A percentile compares a stretch with the other conserved stretches of the same genome.
Conservation (phyloP, 2,888 invertebrate genomes). For the Imbricaverruca yamaguchii region DNA sequence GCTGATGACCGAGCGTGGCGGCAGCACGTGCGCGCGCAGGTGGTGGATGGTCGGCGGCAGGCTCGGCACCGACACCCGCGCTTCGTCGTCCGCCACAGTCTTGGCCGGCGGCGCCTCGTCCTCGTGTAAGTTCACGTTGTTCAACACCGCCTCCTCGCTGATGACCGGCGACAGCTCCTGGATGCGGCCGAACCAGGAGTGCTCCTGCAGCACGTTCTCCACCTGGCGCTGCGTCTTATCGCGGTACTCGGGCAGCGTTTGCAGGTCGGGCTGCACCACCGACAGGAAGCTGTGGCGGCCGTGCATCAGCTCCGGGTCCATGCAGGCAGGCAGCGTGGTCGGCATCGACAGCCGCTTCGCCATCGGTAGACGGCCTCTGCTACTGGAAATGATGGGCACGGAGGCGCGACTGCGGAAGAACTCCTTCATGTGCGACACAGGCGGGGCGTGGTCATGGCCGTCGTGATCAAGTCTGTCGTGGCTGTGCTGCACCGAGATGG, state of each 20-base stretch:
- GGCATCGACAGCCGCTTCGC: background rate
- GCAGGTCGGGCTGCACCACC: background rate
- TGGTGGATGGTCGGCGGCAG: background rate
- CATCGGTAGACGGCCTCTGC: no score
- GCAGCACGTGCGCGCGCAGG: background rate
- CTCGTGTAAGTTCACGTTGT: background rate
- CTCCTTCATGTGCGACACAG: background rate
- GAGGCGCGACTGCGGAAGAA: background rate
- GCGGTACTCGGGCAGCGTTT: background rate
- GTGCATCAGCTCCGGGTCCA: background rate
- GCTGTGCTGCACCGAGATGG: background rate
- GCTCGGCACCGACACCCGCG: background rate
- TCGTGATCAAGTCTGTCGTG: background rate
- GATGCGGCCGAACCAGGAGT: background rate
- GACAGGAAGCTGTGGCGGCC: background rate
- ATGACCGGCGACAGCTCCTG: background rate
- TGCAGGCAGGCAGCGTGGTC: background rate
- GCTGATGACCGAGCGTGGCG: background rate
- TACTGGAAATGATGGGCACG: background rate
- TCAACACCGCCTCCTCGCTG: background rate
- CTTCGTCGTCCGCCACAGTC: background rate
- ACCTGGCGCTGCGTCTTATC: slow-evolving; percentile 7
- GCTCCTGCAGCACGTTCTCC: background rate
- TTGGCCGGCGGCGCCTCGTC: background rate
- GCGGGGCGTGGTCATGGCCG: background rate